Base-by-base conservation (phyloP, 2,888 invertebrate genomes). In the Stegana nigrithorax region DNA sequence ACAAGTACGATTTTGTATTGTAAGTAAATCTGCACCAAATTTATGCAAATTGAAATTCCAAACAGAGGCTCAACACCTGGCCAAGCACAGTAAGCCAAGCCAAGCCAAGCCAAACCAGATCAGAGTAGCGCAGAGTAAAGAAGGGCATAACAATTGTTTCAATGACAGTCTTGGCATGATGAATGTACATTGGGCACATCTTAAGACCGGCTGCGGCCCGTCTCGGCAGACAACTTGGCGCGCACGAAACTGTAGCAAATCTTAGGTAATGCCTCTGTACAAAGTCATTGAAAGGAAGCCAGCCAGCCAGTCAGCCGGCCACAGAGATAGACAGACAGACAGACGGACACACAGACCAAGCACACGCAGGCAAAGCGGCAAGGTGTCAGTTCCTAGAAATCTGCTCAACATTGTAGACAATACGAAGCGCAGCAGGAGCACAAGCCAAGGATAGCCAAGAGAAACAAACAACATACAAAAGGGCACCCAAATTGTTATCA, bases 1-100 rank as follows among this genome's bases (percentile, higher is more conserved):
- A 14, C 3, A 32, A n/a, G 5, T 5, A 32, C 32, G 2, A 50
- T 50, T 26, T 50, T 55, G 60, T 27, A 75, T 75, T 75, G 78
- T 75, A 77, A 75, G 75, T 73, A 75, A 77, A 73, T 59, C 32
- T 73, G 73, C 65, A 75, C 75, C 78, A 75, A 77, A 75, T 75
- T 75, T 75, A 75, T 75, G 75, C 75, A 75, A 75, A 75, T 75
- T 75, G 78, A 75, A 75, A 75, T 75, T 75, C 75, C 73, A 64
- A 60, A 63, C 14, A 14, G 69, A 36, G 10, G 12, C 36, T 10
- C 73, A 72, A 75, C 75, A 77, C 73, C 78, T 75, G 75, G 75
- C 12, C 61, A 10, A 21, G 47, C 39, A 12, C n/a, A 17, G n/a
- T 29, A 29, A 29, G 29, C 29, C 5, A 29, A 6, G 19, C 19